Conservation (phyloP, 2,797 vertebrate genomes). For the Chaetodon trifasciatus region DNA sequence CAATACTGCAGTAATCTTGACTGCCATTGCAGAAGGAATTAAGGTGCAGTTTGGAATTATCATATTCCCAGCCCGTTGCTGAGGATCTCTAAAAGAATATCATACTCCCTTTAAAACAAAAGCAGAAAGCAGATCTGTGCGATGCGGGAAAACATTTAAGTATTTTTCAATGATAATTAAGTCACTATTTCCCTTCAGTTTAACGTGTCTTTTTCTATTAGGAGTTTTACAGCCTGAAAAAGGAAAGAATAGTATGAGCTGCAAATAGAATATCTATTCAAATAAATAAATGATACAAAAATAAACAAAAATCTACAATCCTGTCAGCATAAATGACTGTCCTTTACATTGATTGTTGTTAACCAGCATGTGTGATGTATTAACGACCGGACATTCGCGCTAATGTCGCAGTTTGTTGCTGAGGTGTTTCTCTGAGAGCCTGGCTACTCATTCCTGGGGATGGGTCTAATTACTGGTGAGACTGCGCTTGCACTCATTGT, state of each 20-base stretch:
- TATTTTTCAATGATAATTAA: too few relatives aligned
- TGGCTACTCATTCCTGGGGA: not conserved
- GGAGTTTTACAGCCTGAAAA: not conserved
- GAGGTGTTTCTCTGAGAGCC: not conserved
- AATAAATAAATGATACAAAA: not conserved
- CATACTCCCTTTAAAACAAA: not conserved
- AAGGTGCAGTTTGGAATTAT: conserved; percentile 11
- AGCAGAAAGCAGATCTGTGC: not conserved
- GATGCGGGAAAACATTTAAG: not conserved
- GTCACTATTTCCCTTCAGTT: too few relatives aligned
- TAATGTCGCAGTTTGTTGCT: not conserved
- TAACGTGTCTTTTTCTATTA: too few relatives aligned
- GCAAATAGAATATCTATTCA: not conserved
- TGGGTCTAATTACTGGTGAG: conserved; percentile 24
- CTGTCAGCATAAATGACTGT: not conserved
- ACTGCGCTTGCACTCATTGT: not conserved
- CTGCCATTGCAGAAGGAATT: not conserved
- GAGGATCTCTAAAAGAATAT: not conserved
- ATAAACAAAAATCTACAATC: not conserved
- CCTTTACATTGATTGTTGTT: not conserved
- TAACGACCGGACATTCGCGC: not conserved
- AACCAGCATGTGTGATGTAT: not conserved
- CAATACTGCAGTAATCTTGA: conserved; percentile 17
- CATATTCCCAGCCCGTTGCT: not conserved
- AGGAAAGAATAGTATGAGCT: not conserved